phyloP scores from a whole-genome alignment of 2,113 vertebrate genomes.

The Oreochromis tanganicae region DNA sequence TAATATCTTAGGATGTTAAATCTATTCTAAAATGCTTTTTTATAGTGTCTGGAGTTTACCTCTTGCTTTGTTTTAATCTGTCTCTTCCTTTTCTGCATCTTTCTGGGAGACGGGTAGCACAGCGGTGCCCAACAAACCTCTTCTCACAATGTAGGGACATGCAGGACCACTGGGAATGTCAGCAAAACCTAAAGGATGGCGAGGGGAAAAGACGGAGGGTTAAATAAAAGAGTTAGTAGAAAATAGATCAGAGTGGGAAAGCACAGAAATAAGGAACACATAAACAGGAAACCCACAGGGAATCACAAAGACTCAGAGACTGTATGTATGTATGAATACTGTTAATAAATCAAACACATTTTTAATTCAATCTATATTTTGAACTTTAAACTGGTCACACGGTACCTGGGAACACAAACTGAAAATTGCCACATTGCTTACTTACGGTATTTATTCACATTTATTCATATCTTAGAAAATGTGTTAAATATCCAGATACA shows the following conservation, averaged over 20 bases:
- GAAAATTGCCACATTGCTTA: neutral
- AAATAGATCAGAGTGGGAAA: neutral
- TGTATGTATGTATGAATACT: neutral
- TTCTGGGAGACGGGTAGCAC: conserved; percentile 44
- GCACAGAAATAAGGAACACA: neutral
- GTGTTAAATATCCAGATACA: neutral
- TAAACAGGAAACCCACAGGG: neutral
- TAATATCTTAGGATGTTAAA: neutral
- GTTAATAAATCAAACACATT: neutral
- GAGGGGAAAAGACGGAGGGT: neutral
- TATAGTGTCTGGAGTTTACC: neutral
- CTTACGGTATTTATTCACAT: neutral
- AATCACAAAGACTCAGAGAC: neutral
- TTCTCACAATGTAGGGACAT: conserved; percentile 78
- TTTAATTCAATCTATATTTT: neutral
- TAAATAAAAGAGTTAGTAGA: neutral
- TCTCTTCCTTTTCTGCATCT: conserved; percentile 31
- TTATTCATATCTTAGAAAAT: neutral
- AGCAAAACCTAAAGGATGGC: conserved; percentile 70
- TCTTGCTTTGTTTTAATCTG: conserved; percentile 29
- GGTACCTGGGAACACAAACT: neutral
- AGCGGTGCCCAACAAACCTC: conserved; percentile 73
- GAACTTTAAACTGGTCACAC: neutral
- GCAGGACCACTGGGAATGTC: conserved; percentile 76
- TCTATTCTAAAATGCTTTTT: neutral